Base-by-base conservation (phyloP, 2,113 vertebrate species). In the Ploceus nigricollis region DNA sequence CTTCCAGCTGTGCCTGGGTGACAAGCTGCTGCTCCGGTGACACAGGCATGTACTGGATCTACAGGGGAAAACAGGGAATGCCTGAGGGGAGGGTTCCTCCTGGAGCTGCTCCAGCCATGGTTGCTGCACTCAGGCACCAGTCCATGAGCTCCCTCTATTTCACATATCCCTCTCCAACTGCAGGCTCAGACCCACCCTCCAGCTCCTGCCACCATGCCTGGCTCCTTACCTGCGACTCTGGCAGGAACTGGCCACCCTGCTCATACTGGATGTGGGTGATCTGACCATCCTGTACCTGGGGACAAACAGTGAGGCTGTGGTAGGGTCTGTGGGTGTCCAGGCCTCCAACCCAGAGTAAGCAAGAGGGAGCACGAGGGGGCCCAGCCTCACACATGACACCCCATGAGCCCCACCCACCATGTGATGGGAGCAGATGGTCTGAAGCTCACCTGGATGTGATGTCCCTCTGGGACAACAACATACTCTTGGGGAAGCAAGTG, bases 401-500 rank as follows among this genome's bases (percentile, higher is more conserved):
- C 23, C 35, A 3, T 0, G 8, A 37, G 61, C 33, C 40, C 35
- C 65, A 58, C 1, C 6, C 33, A n/a, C 12, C 0, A 0, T 0
- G 2, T 14, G 10, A 11, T 17, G 33, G 35, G 40, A 73, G 35
- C 39, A 4, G 25, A 7, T 4, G 22, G 47, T 14, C 47, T 5
- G 33, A 25, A 45, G 64, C 96, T 97, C 77, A 99, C 99, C 99
- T 99, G 99, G 96, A 99, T 99, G 73, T 99, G 99, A 95, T 99
- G 99, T 42, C 99, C 99, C 68, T 99, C 99, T 3, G 99, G 98
- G 24, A 99, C 98, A 13, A 99, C 99, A 3, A 99, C 99, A 10
- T 99, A 99, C 76, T 99, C 99, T 31, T 99, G 99, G 39, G 99
- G 99, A 78, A 99, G 97, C n/a, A 99, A 96, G 92, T 99, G 99